Base-by-base conservation (phyloP, 2,797 vertebrate species). In the Sphaeramia orbicularis region DNA sequence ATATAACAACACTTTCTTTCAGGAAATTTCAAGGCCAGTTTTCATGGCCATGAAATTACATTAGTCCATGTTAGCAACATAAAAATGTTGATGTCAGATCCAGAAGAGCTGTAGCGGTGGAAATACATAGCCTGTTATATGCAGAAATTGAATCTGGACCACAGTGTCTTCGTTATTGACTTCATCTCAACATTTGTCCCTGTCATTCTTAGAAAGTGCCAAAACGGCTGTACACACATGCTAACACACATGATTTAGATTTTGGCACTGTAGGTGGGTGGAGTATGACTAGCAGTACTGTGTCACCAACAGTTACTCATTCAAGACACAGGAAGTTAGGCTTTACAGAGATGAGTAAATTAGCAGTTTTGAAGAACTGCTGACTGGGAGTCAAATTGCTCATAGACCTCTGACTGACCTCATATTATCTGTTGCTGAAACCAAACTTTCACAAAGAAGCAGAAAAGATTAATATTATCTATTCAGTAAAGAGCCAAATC, bases 51-150 rank as follows among this genome's bases (percentile, higher is more conserved):
- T 30, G 5, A 43, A 74, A 60, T 53, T 15, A 54, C 3, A 47
- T 54, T 43, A 27, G 40, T 56, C 48, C 30, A 48, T 54, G 27
- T 52, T 52, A 57, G 47, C 59, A 42, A 42, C 55, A 71, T 45
- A 83, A 55, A 66, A 55, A 64, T n/a, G 24, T 64, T 45, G 8
- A 47, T 80, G 60, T 74, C 14, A 55, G 10, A 67, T 27, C 38
- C 11, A 16, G 32, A 36, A 10, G 0, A 32, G 50, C 42, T 30
- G 40, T 52, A 44, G 44, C 10, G n/a, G 12, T 42, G 18, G 52
- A 43, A 14, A 48, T 63, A 38, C 30, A 24, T 30, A 47, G 8
- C 30, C 10, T 8, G 24, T 3, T 7, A 10, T n/a, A 14, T 35
- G 16, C 27, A 40, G 18, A 51, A 6, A 37, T 57, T 44, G 3